Conservation (phyloP, 2,797 vertebrate genomes). For the Onychomys torridus region DNA sequence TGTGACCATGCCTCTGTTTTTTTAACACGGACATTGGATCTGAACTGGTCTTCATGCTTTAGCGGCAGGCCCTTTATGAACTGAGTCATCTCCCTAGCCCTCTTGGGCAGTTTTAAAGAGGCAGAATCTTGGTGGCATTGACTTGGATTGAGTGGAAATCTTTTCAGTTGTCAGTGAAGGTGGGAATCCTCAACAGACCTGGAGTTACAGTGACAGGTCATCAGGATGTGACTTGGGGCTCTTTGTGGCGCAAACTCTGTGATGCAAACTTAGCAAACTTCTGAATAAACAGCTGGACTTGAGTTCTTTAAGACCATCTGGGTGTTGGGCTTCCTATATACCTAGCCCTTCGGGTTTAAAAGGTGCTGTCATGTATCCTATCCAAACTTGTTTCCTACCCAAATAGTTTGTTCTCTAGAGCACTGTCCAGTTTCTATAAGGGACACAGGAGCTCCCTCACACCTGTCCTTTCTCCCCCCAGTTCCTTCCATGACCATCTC, state of each 20-base stretch:
- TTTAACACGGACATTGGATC: not conserved
- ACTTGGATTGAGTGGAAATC: conserved; percentile 13
- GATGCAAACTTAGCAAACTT: not conserved
- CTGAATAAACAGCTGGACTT: not conserved
- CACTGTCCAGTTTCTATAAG: conserved; percentile 42
- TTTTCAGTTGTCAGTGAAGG: not conserved
- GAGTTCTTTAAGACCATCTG: not conserved
- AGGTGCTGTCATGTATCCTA: not conserved
- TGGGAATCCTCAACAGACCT: not conserved
- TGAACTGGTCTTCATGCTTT: not conserved
- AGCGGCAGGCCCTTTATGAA: not conserved
- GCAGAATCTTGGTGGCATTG: not conserved
- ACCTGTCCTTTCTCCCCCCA: fast-evolving
- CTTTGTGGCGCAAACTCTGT: not conserved
- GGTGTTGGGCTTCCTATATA: not conserved
- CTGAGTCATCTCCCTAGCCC: not conserved
- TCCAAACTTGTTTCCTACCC: not conserved
- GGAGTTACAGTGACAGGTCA: not conserved
- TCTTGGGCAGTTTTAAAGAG: conserved; percentile 5
- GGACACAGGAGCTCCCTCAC: not conserved
- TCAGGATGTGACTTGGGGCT: not conserved
- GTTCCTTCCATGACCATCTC: not conserved
- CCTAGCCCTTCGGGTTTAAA: not conserved
- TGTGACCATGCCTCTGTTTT: not conserved
- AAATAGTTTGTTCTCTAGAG: not conserved